Conservation (phyloP, 2,113 vertebrate genomes). For the Caranx melampygus region DNA sequence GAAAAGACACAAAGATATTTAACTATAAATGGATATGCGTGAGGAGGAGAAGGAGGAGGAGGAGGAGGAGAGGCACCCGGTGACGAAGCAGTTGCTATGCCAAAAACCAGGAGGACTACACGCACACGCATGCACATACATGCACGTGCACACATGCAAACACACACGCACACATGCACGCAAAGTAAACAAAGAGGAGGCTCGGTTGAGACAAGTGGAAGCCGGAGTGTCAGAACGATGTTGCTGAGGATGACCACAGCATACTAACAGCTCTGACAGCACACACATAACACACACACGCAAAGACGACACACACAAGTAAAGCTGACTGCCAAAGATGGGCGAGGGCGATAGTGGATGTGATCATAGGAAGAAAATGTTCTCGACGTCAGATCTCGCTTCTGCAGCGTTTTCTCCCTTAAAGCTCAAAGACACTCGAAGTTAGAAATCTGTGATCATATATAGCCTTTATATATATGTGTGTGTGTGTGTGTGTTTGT, state of each 20-base stretch:
- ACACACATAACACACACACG: slow-evolving; percentile 30
- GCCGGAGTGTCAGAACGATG: slow-evolving; percentile 67
- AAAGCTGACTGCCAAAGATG: slow-evolving; percentile 45
- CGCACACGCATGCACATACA: slow-evolving; percentile 7
- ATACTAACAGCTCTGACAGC: slow-evolving; percentile 68
- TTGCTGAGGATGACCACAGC: slow-evolving; percentile 63
- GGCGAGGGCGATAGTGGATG: slow-evolving; percentile 16
- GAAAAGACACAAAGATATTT: slow-evolving; percentile 38
- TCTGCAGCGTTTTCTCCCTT: slow-evolving; percentile 11
- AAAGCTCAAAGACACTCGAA: slow-evolving; percentile 5
- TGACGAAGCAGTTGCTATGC: slow-evolving; percentile 77
- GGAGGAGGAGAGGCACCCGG: slow-evolving; percentile 35
- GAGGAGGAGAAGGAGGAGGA: slow-evolving; percentile 13
- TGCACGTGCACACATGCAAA: slow-evolving; percentile 4
- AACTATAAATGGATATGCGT: slow-evolving; percentile 48
- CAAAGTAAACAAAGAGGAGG: slow-evolving; percentile 56
- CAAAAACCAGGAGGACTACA: slow-evolving; percentile 46
- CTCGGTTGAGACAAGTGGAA: slow-evolving; percentile 29
- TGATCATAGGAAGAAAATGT: slow-evolving; percentile 64
- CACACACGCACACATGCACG: slow-evolving; percentile 9
- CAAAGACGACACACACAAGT: not conserved
- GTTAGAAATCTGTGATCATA: not conserved
- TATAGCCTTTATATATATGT: not conserved
- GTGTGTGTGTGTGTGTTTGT: slow-evolving; percentile 3
- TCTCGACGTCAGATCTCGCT: slow-evolving; percentile 44